phyloP scores from a whole-genome alignment of 2,797 vertebrate genomes.

The Tarsius wallacei region DNA sequence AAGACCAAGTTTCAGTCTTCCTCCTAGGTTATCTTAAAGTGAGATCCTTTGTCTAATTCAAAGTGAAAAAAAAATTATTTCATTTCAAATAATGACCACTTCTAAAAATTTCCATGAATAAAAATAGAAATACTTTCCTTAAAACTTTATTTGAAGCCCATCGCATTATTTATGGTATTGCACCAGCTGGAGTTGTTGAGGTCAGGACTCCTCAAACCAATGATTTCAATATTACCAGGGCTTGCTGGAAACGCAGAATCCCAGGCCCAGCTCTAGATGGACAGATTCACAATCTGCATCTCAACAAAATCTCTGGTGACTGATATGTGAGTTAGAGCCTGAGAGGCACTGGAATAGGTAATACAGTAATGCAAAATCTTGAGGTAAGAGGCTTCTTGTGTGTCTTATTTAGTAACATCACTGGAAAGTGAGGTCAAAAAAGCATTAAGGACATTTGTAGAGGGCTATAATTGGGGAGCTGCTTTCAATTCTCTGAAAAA shows the following conservation, averaged over 20 bases:
- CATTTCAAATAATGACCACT: neutral
- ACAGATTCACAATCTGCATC: neutral
- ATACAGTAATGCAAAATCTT: neutral
- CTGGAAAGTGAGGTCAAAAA: slow-evolving; percentile 58
- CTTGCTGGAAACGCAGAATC: neutral
- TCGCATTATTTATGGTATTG: neutral
- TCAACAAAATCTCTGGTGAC: neutral
- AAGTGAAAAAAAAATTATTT: neutral
- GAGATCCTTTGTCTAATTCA: neutral
- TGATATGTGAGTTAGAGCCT: neutral
- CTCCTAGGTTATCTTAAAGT: neutral
- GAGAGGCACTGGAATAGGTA: neutral
- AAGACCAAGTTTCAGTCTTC: neutral
- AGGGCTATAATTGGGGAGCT: slow-evolving; percentile 5
- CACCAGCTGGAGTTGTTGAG: neutral
- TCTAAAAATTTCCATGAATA: neutral
- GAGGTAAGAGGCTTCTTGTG: neutral
- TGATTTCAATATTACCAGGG: neutral
- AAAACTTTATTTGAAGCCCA: neutral
- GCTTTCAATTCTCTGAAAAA: slow-evolving; percentile 53
- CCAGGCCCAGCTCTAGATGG: neutral
- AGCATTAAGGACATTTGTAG: slow-evolving; percentile 19
- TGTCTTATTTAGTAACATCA: slow-evolving; percentile 31
- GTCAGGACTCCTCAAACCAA: neutral
- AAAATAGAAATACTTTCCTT: slow-evolving; percentile 16